phyloP scores from a whole-genome alignment of 2,797 vertebrate genomes.

The Cacajao melanocephalus region DNA sequence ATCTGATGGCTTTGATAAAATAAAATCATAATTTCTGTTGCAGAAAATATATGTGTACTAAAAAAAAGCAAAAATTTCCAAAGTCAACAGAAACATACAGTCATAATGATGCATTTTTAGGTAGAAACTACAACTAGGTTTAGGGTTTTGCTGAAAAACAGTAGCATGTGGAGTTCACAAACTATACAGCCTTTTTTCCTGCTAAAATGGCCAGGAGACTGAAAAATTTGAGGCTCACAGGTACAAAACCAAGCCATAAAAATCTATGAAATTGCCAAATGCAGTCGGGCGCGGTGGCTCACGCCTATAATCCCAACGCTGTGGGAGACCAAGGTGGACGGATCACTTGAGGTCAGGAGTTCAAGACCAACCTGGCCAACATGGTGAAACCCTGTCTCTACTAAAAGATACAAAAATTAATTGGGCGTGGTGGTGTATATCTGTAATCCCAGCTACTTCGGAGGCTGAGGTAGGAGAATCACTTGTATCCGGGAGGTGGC shows the following conservation, averaged over 20 bases:
- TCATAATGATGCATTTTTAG: background rate
- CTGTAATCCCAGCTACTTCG: background rate
- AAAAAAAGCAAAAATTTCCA: background rate
- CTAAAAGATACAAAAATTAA: background rate
- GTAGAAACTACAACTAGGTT: slow-evolving; percentile 18
- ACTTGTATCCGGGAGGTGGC: fast-evolving
- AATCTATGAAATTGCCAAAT: background rate
- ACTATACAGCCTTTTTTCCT: background rate
- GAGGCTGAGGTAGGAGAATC: background rate
- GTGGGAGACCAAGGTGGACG: background rate
- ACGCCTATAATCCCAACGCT: background rate
- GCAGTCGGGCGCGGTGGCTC: fast-evolving
- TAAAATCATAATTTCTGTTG: background rate
- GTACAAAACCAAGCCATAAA: background rate
- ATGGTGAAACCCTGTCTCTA: background rate
- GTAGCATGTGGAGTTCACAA: background rate
- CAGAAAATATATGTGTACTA: background rate
- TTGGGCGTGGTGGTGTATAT: background rate
- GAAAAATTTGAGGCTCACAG: background rate
- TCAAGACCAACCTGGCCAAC: background rate
- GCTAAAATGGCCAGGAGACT: background rate
- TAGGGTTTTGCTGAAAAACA: background rate
- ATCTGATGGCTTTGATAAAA: background rate
- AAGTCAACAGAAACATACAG: slow-evolving; percentile 6
- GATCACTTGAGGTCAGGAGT: background rate